Evolutionary conservation across 2,113 vertebrate species (phyloP).

Genomic region (Ochotona curzoniae): DNA sequence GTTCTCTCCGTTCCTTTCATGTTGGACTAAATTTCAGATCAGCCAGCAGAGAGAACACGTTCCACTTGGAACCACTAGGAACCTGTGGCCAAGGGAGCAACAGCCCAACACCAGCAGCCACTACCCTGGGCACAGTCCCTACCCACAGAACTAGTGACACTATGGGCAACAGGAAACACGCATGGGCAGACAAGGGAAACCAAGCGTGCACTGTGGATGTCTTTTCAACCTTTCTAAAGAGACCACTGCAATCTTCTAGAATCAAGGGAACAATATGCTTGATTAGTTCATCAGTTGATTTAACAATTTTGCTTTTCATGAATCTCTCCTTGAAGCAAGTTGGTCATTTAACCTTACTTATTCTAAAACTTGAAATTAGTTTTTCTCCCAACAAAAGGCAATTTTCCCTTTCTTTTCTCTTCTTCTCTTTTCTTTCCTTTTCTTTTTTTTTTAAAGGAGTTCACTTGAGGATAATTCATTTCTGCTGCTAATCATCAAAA

Average conservation of each 20-base stretch:
- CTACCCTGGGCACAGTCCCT: too few species aligned
- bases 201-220: background rate
- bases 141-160: background rate
- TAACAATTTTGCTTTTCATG: slow-evolving; percentile 60
- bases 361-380: slow-evolving; percentile 27
- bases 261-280: slow-evolving; percentile 67
- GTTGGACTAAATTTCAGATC: background rate
- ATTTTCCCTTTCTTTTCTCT: slow-evolving; percentile 30
- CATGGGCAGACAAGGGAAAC: slow-evolving; percentile 50
- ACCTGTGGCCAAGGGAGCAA: background rate
- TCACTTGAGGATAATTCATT: slow-evolving; percentile 33
- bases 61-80: background rate
- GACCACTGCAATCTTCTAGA: slow-evolving; percentile 47
- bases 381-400: background rate
- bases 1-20: background rate
- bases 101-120: background rate
- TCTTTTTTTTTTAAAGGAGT: background rate
- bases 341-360: slow-evolving; percentile 58
- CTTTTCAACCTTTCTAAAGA: slow-evolving; percentile 42
- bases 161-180: background rate
- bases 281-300: slow-evolving; percentile 50
- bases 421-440: background rate
- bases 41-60: slow-evolving; percentile 47
- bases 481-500: slow-evolving; percentile 54
- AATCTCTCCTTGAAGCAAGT: slow-evolving; percentile 58